Conservation (phyloP, 2,888 invertebrate species). For the Athrips mouffetella region DNA sequence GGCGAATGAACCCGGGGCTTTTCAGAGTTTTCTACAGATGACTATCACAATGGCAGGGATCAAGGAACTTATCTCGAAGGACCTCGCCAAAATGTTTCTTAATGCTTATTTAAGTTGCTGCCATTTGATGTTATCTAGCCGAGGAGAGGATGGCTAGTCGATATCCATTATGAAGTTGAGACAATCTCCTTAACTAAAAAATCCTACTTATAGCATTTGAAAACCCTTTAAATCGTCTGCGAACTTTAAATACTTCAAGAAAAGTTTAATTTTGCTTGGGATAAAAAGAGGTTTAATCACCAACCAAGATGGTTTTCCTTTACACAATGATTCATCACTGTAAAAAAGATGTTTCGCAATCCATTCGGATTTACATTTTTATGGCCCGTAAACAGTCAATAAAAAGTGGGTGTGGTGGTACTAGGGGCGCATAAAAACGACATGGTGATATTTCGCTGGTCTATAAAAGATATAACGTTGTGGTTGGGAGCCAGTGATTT, state of each 20-base stretch:
- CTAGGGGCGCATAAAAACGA: constrained; percentile 55
- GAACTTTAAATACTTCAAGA: constrained; percentile 5
- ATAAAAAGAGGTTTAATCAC: constrained; percentile 9
- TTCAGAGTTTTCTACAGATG: constrained; percentile 71
- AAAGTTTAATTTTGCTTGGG: neutral
- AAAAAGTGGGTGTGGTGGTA: constrained; percentile 51
- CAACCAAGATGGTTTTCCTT: constrained; percentile 8
- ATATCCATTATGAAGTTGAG: neutral
- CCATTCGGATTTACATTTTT: constrained; percentile 64
- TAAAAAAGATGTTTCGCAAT: constrained; percentile 43
- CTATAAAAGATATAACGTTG: neutral
- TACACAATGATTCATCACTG: constrained; percentile 37
- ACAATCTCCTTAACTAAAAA: constrained; percentile 37
- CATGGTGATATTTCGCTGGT: constrained; percentile 20
- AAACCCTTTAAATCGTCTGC: constrained; percentile 14
- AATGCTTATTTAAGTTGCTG: constrained; percentile 70
- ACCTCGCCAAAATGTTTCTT: constrained; percentile 71
- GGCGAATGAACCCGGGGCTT: constrained; percentile 70
- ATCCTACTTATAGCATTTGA: constrained; percentile 28
- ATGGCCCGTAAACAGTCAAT: constrained; percentile 68
- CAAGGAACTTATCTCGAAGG: constrained; percentile 65
- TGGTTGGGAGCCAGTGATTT: constrained; percentile 47
- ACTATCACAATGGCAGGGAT: constrained; percentile 74
- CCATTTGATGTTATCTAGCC: constrained; percentile 60
- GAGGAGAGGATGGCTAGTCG: constrained; percentile 12